Percentiles rank a stretch among this genome's conserved stretches.
Conservation (phyloP, 64 coral and sea anemone genomes). For the Hydrozoanthus tunicans region DNA sequence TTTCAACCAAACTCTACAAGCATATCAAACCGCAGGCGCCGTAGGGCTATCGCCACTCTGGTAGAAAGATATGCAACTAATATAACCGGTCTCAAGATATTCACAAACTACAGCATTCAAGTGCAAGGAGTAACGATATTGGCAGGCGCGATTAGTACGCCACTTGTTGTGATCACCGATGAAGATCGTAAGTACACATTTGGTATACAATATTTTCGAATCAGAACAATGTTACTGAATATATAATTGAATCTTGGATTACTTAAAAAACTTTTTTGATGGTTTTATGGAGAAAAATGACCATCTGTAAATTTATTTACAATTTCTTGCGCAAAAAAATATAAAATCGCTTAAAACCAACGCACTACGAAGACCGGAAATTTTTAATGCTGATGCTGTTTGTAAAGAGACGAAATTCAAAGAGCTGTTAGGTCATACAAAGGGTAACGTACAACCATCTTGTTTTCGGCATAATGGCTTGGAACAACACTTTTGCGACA, state of each 20-base stretch:
- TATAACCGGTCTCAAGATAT: slow-evolving; percentile 27
- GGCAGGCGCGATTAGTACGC: neutral
- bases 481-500: too few species aligned
- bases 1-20: neutral
- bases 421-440: too few species aligned
- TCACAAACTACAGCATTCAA: slow-evolving; percentile 58
- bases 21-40: neutral
- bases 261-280: neutral
- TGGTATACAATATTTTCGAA: neutral
- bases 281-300: too few species aligned
- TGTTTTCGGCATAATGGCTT: too few species aligned
- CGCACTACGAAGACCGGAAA: too few species aligned
- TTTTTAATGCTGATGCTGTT: too few species aligned
- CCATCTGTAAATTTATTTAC: too few species aligned
- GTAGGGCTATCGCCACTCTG: neutral
- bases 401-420: too few species aligned
- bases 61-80: slow-evolving; percentile 7
- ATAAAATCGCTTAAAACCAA: too few species aligned
- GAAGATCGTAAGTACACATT: slow-evolving; percentile 48
- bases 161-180: slow-evolving; percentile 5
- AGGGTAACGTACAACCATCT: too few species aligned
- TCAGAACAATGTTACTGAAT: neutral
- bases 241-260: neutral
- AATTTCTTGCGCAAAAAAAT: too few species aligned
- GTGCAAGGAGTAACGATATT: slow-evolving; percentile 31